These are phyloP conservation scores for Peromyscus polionotus DNA, from an alignment of 2,113 vertebrate genomes.

Conservation along the genomic window DNA sequence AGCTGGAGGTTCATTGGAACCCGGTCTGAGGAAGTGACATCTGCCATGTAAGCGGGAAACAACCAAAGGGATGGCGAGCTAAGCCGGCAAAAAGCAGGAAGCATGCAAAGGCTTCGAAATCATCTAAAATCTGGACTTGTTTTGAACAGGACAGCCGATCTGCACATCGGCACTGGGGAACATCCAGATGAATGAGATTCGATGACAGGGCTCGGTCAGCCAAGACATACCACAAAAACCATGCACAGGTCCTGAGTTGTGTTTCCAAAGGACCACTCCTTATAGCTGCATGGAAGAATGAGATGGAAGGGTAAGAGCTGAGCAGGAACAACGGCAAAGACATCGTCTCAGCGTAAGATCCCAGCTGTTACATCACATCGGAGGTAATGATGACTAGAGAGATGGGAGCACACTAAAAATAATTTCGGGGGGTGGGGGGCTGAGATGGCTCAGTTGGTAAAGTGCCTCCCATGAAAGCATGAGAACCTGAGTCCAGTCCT, in stretches of 20 bases:
- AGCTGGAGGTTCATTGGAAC: not conserved
- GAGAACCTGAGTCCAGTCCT: not conserved
- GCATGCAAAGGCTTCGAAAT: not conserved
- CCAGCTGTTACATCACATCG: fast-evolving
- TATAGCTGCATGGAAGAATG: not conserved
- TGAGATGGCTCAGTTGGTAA: not conserved
- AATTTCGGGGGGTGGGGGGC: not conserved
- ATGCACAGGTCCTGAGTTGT: not conserved
- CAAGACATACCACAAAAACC: not conserved
- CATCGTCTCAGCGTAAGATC: not conserved
- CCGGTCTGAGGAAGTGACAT: not conserved
- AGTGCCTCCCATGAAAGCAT: no score
- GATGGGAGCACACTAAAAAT: not conserved
- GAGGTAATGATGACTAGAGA: not conserved
- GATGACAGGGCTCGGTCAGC: fast-evolving
- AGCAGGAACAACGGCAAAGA: not conserved
- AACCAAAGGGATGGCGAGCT: not conserved
- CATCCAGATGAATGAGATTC: not conserved
- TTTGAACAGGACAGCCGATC: not conserved
- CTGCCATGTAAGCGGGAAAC: not conserved
- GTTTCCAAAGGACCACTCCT: not conserved
- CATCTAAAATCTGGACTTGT: not conserved
- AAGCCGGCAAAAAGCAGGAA: not conserved
- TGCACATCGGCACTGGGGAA: fast-evolving
- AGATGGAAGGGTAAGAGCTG: not conserved